Evolutionary conservation across 2,888 invertebrate species (phyloP), one percentile per base, ranked within the genome.

Genomic region (Listrodromus nycthemerus): DNA sequence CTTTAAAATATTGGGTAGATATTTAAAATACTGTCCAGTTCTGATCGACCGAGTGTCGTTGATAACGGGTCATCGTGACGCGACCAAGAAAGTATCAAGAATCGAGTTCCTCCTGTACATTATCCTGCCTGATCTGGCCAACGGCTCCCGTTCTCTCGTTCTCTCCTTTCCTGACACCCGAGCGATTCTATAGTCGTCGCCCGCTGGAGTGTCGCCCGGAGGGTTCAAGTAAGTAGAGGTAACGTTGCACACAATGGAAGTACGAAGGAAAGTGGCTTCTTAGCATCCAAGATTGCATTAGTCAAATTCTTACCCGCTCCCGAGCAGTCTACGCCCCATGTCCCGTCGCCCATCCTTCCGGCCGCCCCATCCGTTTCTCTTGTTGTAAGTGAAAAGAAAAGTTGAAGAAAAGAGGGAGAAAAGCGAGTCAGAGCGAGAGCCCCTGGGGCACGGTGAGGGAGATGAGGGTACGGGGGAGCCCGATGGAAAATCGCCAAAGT

Each of bases 241-340:
- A 90, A 87, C 87, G 84, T 70, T 81, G 86, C 87, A 89, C 88
- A 91, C 86, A 87, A 91, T 91, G 83, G 84, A 55, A 74, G 76
- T 70, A 24, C 77, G 83, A 52, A 80, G 75, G 84, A 88, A 87
- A 91, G 89, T 90, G 89, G 90, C 91, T 91, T 91, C 89, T 91
- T 91, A 91, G 91, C 91, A 91, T 91, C 87, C 87, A 85, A 90
- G 89, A 91, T 91, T 91, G 87, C 91, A 91, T 91, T 91, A 91
- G 91, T 91, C 91, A 91, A 91, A 91, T 91, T 91, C 89, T 89
- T 86, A 87, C 88, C 89, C 88, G 84, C 82, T 78, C 73, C 75
- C 84, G 66, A 69, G 75, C 76, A 76, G 77, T 65, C 65, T 52
- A 74, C 77, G 37, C 33, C 52, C 52, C n/a, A 21, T 27, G 63